phyloP scores from a whole-genome alignment of 2,797 vertebrate genomes.

The Squalus acanthias region DNA sequence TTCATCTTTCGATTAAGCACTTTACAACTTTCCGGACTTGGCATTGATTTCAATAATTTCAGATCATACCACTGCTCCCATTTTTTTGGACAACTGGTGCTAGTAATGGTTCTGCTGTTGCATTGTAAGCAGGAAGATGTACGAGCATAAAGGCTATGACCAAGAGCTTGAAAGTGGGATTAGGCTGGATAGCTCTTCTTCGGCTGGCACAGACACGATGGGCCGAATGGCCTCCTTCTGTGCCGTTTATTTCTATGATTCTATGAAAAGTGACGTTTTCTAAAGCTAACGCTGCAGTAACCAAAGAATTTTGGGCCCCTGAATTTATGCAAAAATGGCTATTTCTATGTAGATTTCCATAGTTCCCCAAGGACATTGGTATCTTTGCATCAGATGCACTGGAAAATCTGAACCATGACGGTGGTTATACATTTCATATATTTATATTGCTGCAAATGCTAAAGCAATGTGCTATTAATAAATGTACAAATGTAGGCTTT shows the following conservation, averaged over 20 bases:
- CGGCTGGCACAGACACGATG: too few relatives aligned
- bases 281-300: background rate
- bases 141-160: background rate
- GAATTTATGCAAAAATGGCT: background rate
- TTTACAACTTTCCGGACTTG: background rate
- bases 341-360: background rate
- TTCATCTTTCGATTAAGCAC: background rate
- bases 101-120: background rate
- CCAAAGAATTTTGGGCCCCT: background rate
- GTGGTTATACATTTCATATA: background rate
- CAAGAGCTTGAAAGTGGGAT: too few relatives aligned
- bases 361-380: background rate
- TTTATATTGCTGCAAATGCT: background rate
- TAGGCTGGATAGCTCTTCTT: too few relatives aligned
- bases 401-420: background rate
- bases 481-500: background rate
- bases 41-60: background rate
- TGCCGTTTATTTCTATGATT: too few relatives aligned
- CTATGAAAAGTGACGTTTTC: background rate
- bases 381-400: background rate
- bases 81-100: background rate
- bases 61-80: background rate
- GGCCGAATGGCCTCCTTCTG: too few relatives aligned
- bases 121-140: background rate
- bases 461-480: background rate